A percentile compares a stretch with the other conserved stretches of the same genome.
Evolutionary conservation across 2,113 vertebrate species (phyloP).

Genomic region (Indri indri): DNA sequence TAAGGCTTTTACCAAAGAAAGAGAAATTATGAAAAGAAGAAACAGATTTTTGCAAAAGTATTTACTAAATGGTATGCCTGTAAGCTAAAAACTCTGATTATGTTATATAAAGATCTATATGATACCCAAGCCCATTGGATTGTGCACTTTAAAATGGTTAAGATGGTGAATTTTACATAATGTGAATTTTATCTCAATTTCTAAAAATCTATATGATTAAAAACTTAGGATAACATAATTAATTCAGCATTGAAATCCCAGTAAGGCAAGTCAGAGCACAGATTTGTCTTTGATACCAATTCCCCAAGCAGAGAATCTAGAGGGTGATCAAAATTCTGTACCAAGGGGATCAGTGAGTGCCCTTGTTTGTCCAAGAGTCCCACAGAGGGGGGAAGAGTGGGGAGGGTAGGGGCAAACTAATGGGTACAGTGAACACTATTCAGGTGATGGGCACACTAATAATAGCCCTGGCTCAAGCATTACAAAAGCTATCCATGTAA

Average conservation of each 20-base stretch:
- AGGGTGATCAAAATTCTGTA: background rate
- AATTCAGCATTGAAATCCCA: background rate
- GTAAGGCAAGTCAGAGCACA: background rate
- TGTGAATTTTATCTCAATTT: background rate
- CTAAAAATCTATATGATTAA: background rate
- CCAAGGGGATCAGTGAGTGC: background rate
- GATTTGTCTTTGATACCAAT: background rate
- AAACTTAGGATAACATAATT: background rate
- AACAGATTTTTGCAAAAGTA: background rate
- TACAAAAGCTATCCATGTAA: no score
- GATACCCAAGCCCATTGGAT: background rate
- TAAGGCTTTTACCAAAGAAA: background rate
- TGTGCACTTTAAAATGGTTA: slow-evolving; percentile 11
- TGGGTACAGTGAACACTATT: no score
- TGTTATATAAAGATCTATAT: background rate
- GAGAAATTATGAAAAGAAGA: background rate
- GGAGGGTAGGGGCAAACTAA: no score
- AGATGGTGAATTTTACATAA: background rate
- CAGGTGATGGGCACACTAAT: no score
- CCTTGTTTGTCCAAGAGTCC: background rate
- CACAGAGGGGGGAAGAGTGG: no score
- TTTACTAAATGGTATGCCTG: background rate
- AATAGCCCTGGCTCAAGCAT: no score
- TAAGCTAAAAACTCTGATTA: background rate
- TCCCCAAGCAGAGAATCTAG: background rate